phyloP scores from a whole-genome alignment of 2,113 vertebrate genomes.

The Microtus richardsoni region DNA sequence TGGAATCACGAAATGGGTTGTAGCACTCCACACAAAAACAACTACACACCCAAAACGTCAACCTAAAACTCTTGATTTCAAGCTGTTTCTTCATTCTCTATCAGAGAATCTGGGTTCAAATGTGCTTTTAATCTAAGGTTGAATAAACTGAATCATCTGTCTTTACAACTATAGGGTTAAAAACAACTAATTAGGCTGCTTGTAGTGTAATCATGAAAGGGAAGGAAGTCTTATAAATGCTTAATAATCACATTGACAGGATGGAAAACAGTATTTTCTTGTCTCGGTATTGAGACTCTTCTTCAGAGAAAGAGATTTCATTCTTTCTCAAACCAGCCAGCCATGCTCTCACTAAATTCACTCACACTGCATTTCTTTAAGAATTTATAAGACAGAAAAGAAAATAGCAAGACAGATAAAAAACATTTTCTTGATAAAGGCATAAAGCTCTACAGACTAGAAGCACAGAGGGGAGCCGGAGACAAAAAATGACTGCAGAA shows the following conservation, averaged over 20 bases:
- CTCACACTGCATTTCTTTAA: conserved; percentile 72
- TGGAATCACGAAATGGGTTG: conserved; percentile 1
- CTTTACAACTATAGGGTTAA: conserved; percentile 76
- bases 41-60: background rate
- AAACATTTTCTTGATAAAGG: conserved; percentile 73
- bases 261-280: conserved; percentile 62
- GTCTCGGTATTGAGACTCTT: conserved; percentile 44
- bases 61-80: background rate
- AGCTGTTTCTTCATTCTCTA: background rate
- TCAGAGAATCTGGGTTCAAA: conserved; percentile 50
- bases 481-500: conserved; percentile 13
- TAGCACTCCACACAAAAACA: background rate
- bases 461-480: background rate
- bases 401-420: conserved; percentile 77
- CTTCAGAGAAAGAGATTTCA: conserved; percentile 59
- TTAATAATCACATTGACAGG: conserved; percentile 67
- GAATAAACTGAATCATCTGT: conserved; percentile 74
- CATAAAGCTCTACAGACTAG: conserved; percentile 63
- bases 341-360: conserved; percentile 67
- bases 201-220: conserved; percentile 64
- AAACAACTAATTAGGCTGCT: conserved; percentile 78
- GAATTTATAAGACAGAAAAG: conserved; percentile 80
- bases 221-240: conserved; percentile 57
- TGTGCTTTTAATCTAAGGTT: conserved; percentile 64
- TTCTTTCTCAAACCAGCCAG: conserved; percentile 65